A percentile compares a stretch with the other conserved stretches of the same genome.
phyloP scores from a whole-genome alignment of 2,113 vertebrate species.

The Recurvirostra avosetta region DNA sequence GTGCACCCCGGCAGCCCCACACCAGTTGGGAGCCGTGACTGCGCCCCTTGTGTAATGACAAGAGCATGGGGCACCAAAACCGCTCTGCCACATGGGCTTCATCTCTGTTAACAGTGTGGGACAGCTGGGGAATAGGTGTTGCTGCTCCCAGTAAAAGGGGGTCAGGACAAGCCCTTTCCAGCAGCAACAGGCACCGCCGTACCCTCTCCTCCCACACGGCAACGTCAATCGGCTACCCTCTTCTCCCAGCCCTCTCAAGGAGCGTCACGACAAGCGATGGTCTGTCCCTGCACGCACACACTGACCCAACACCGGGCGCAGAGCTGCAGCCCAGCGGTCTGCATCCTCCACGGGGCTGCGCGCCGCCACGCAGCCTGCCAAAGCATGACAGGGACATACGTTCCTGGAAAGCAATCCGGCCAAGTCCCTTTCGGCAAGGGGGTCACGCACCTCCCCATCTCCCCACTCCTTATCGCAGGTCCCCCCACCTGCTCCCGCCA shows the following conservation, averaged over 20 bases:
- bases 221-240: accelerated
- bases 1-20: neutral
- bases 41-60: accelerated
- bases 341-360: neutral
- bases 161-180: neutral
- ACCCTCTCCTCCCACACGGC: neutral
- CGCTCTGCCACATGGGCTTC: neutral
- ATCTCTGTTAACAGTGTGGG: accelerated
- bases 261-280: accelerated
- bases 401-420: neutral
- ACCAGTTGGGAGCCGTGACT: neutral
- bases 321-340: neutral
- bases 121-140: neutral
- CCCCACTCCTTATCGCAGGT: neutral
- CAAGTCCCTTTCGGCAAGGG: neutral
- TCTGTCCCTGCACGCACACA: neutral
- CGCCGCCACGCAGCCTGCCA: accelerated
- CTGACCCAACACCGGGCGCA: neutral
- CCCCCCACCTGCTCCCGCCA: neutral
- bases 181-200: neutral
- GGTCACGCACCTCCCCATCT: neutral
- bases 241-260: neutral
- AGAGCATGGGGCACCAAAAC: neutral
- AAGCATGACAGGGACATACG: accelerated
- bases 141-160: neutral